Percentiles rank a stretch among this genome's conserved stretches.
These are phyloP conservation scores for Butorides virescens DNA, from an alignment of 2,113 vertebrate species.

Conservation along the genomic window DNA sequence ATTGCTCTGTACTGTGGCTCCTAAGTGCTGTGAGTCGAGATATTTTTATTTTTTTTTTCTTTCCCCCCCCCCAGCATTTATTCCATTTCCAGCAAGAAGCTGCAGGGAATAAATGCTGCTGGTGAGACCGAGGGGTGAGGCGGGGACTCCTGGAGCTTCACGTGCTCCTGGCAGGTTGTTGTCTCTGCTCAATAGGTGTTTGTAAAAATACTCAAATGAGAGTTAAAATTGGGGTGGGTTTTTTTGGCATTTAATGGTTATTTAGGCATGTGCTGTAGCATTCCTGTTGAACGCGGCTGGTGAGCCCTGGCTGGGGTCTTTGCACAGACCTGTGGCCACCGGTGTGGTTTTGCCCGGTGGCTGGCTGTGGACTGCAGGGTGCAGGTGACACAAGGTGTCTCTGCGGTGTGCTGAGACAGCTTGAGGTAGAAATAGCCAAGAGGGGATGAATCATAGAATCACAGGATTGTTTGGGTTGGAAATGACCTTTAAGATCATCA, in stretches of 20 bases:
- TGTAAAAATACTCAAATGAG: slow-evolving; percentile 41
- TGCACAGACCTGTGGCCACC: background rate
- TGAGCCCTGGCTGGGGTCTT: background rate
- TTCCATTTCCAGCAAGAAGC: background rate
- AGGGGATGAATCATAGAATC: no score
- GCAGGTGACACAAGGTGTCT: background rate
- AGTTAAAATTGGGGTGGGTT: background rate
- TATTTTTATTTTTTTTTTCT: background rate
- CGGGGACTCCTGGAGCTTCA: background rate
- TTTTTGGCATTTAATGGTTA: slow-evolving; percentile 37
- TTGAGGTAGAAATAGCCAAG: background rate
- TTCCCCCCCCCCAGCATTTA: background rate
- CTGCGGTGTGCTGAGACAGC: background rate
- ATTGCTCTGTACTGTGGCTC: background rate
- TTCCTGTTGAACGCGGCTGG: slow-evolving; percentile 3
- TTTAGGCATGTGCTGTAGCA: slow-evolving; percentile 38
- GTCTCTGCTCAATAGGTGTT: slow-evolving; percentile 38
- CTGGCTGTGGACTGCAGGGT: background rate
- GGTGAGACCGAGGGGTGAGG: background rate
- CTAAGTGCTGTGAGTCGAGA: background rate
- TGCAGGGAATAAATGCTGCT: slow-evolving; percentile 28
- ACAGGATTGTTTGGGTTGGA: no score
- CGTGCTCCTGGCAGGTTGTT: slow-evolving; percentile 21
- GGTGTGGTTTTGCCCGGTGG: background rate
- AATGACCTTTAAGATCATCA: no score